Evolutionary conservation across 2,888 invertebrate genomes (phyloP), one percentile per base, ranked within the genome.

Genomic region (Parelbella ahira): DNA sequence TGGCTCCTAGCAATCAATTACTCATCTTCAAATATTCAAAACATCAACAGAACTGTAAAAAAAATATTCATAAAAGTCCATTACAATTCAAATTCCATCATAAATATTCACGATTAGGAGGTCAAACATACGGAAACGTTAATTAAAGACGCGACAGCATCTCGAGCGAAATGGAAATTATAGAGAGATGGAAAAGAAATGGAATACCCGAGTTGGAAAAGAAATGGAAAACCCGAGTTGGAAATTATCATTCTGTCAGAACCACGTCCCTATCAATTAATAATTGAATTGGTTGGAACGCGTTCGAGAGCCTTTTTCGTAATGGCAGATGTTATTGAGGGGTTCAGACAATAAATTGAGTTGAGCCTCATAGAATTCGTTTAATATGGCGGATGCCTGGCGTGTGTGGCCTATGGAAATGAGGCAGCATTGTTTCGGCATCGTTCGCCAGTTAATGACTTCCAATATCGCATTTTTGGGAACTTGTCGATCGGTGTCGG

Each of bases 241-340:
- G 37, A 43, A 43, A 43, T 43, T 36, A 43, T 43, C 34, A 37
- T 39, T 39, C 39, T 43, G 43, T 43, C 43, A 43, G 36, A 15
- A 30, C 36, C 43, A 43, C 36, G 43, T 43, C 32, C 39, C 39
- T 41, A 66, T 68, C 72, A 73, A 74, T 75, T 74, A 71, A 59
- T 67, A 67, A 68, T 66, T 60, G 63, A 56, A 64, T 61, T 53
- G 53, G 50, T 50, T 25, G 37, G 36, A 25, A 24, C 32, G 41
- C 41, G 41, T 41, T 41, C 56, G 56, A 54, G 61, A 58, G 69
- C 68, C 77, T 74, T 76, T 74, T 77, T 74, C 72, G 63, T 75
- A 73, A 74, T 74, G 61, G 68, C 48, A 32, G 39, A 19, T 32
- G 39, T 39, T 39, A 32, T 25, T 32, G 39, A 29, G 30, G 37